Base-by-base conservation (phyloP, 2,113 vertebrate genomes). In the Capreolus pygargus region DNA sequence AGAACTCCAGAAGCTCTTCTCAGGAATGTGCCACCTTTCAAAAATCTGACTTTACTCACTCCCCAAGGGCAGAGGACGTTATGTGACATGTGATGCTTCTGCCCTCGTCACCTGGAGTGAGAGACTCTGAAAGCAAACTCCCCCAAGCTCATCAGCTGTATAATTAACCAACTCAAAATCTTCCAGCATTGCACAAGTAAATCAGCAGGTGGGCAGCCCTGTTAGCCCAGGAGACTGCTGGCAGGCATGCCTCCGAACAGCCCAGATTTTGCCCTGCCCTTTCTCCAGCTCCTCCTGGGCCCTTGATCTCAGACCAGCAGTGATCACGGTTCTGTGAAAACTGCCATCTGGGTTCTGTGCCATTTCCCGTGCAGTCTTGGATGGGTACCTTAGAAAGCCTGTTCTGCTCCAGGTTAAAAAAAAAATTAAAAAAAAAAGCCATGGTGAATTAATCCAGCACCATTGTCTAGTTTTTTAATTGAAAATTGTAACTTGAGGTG, bases 391-490 rank as follows among this genome's bases (percentile, higher is more conserved):
- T 89, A 52, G 70, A 89, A 91, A 93, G 50, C 45, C 78, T 84
- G 45, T 94, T 96, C 89, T 95, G 84, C 97, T 97, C 74, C 81
- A 89, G 94, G 96, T 96, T 55, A 86, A 30, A 61, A 33, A 33
- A 64, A 33, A 52, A 52, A 3, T 39, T 39, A n/a, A n/a, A n/a
- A 96, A 97, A 98, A 89, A 81, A 84, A 95, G 94, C 70, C 94
- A 90, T 89, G 97, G 97, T 95, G 92, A 98, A 97, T 98, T 89
- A 87, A 97, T 95, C 86, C 92, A 96, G 87, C 81, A 76, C 57
- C 57, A 30, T 47, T 90, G 96, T 93, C 92, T 85, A 88, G 83
- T 93, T 96, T 96, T 94, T 96, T 96, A 94, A 97, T 96, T 95
- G 95, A 85, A 97, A 97, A 94, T 79, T 93, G 58, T 91, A 74